A percentile compares a stretch with the other conserved stretches of the same genome.
Conservation (phyloP, 2,797 vertebrate genomes). For the Danionella dracula region DNA sequence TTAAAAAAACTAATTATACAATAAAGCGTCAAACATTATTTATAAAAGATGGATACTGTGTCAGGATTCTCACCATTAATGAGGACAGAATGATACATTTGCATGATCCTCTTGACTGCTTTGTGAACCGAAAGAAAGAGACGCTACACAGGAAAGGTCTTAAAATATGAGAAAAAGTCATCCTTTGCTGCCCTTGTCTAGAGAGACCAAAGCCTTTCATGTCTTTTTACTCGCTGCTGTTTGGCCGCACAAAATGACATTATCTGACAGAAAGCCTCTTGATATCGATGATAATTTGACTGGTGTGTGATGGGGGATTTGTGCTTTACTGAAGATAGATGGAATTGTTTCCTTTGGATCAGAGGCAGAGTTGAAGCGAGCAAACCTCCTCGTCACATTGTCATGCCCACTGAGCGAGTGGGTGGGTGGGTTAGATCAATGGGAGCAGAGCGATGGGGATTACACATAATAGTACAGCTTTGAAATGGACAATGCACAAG, state of each 20-base stretch:
- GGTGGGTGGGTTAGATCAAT: slow-evolving; percentile 39
- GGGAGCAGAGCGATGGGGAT: slow-evolving; percentile 31
- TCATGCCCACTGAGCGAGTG: slow-evolving; percentile 31
- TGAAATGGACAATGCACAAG: slow-evolving; percentile 47
- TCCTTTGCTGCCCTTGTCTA: slow-evolving; percentile 29
- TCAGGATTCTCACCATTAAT: slow-evolving; percentile 25
- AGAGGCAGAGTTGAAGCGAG: slow-evolving; percentile 25
- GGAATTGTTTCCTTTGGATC: slow-evolving; percentile 40
- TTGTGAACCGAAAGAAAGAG: slow-evolving; percentile 12
- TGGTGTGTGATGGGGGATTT: slow-evolving; percentile 41
- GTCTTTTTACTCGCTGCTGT: slow-evolving; percentile 28
- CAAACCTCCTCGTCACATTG: slow-evolving; percentile 25
- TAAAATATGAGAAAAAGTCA: slow-evolving; percentile 21
- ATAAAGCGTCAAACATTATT: slow-evolving; percentile 12
- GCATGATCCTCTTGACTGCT: slow-evolving; percentile 31
- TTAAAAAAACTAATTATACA: background rate
- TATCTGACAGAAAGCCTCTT: slow-evolving; percentile 49
- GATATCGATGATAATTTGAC: slow-evolving; percentile 48
- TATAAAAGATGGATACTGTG: background rate
- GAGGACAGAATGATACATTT: slow-evolving; percentile 37
- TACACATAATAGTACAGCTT: slow-evolving; percentile 46
- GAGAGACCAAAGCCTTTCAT: slow-evolving; percentile 33
- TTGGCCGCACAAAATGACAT: slow-evolving; percentile 35
- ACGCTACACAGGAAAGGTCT: slow-evolving; percentile 3
- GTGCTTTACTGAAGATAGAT: slow-evolving; percentile 44